Base-by-base conservation (phyloP, 2,888 invertebrate species). In the Drosophila fulvimacula region DNA sequence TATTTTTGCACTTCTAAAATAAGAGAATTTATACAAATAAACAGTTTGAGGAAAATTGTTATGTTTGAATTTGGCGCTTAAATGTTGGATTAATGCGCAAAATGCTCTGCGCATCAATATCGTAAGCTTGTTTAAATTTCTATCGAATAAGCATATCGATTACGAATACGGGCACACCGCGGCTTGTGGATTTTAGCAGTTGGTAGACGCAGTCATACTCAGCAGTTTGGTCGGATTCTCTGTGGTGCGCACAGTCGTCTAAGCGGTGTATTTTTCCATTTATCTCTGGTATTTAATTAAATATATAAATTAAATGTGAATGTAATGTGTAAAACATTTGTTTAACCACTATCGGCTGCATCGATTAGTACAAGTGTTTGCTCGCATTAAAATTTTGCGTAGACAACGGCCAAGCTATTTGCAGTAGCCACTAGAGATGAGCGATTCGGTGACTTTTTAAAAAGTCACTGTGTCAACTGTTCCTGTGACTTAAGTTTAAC, bases 181-280 rank as follows among this genome's bases (percentile, higher is more conserved):
- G 17, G 10, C 17, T 44, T 46, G 7, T n/a, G 52, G 59, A 63
- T 67, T 76, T 72, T 21, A 13, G 6, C 5, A 41, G 52, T 53
- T 44, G 15, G 21, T 15, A 24, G 17, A 21, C 10, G 34, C 77
- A 72, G 77, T 53, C 73, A 72, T 68, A 75, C 52, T 27, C 57
- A 46, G 36, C 27, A 73, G 69, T 77, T 64, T 49, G 77, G 51
- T 73, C 77, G 75, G 74, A 46, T 69, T 77, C 61, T 77, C 39
- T 48, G 55, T 65, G 73, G 60, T 64, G 73, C 57, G 57, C 52
- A 71, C 67, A 63, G 67, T 68, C 42, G 46, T 52, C 46, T 39
- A 24, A 58, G 75, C 79, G 75, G 75, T 79, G 63, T 17, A 71
- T 64, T 74, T 62, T 53, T 11, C 36, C 4, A 24, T 49, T 63